Evolutionary conservation across 2,113 vertebrate genomes (phyloP), one percentile per base, ranked within the genome.

Genomic region (Struthidea cinerea): DNA sequence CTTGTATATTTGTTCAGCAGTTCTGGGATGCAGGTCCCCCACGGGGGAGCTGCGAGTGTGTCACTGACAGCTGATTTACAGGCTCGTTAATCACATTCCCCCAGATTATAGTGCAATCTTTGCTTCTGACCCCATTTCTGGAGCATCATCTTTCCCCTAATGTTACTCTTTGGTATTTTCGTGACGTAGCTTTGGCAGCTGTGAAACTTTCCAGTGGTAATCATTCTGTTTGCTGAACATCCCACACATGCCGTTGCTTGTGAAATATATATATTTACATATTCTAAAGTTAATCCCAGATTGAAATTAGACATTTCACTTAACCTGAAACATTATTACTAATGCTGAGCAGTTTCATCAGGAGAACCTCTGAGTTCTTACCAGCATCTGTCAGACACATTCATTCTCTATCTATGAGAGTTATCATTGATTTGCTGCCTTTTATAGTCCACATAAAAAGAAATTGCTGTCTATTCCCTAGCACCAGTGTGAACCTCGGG

Each of bases 151-250:
- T 84, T 90, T 87, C 71, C 84, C 90, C 77, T 93, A 93, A 50
- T 57, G 68, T 97, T 97, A 91, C 86, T 97, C 97, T 98, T 98
- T 97, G 96, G 97, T 97, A 98, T 98, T 96, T 96, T 96, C 94
- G 81, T 91, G 86, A 35, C 81, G 79, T 91, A 97, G 96, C 97
- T 98, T 98, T 98, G 97, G 97, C 97, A 97, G 97, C 97, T 96
- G 53, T 44, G 73, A 91, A 93, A 90, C 89, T 90, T 97, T 74
- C 92, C 83, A 69, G 74, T 94, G 70, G 80, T 37, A 61, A 86
- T 83, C 95, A 49, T 71, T 44, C 84, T 9, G n/a, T 77, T 94
- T 87, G 93, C 92, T 84, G 95, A 96, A 91, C 79, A 68, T 68
- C 74, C 93, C 93, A 87, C 53, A 80, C 57, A 49, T 37, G 61